phyloP scores from a whole-genome alignment of 1,140 invertebrate genomes.

The Drosophila subpulchrella region DNA sequence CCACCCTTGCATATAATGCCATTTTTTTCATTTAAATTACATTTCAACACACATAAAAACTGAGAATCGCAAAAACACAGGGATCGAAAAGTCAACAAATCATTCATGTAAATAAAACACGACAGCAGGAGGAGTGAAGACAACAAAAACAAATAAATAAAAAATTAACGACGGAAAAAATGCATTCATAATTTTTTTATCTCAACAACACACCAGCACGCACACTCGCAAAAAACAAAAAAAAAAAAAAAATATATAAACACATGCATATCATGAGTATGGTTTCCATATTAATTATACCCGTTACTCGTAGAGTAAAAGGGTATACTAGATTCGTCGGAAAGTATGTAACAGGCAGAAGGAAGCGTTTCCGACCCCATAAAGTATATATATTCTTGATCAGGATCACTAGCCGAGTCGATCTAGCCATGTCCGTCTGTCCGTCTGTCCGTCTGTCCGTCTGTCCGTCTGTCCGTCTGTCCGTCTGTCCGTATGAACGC shows the following conservation, averaged over 20 bases:
- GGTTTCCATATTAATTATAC: conserved; percentile 29
- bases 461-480: too few relatives aligned
- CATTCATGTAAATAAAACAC: conserved; percentile 73
- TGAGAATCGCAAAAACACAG: conserved; percentile 20
- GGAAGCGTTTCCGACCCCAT: too few relatives aligned
- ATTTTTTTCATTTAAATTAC: conserved; percentile 53
- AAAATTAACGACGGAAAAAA: conserved; percentile 34
- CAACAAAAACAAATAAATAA: conserved; percentile 22
- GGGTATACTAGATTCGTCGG: too few relatives aligned
- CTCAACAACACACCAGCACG: conserved; percentile 31
- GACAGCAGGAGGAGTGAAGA: conserved; percentile 37
- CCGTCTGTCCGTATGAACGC: too few relatives aligned
- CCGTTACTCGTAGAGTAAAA: too few relatives aligned
- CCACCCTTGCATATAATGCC: conserved; percentile 21
- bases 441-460: too few relatives aligned
- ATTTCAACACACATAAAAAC: conserved; percentile 33
- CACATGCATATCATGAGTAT: conserved; percentile 49
- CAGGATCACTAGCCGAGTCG: too few relatives aligned
- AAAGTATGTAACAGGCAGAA: too few relatives aligned
- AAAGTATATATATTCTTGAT: too few relatives aligned
- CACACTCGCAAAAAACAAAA: conserved; percentile 20
- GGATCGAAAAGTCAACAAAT: conserved; percentile 61
- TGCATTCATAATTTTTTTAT: conserved; percentile 45
- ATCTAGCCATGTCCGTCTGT: too few relatives aligned
- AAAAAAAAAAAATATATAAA: conserved; percentile 15